These are phyloP conservation scores for Cyclina sinensis DNA, from an alignment of 1,140 invertebrate species.

Conservation along the genomic window DNA sequence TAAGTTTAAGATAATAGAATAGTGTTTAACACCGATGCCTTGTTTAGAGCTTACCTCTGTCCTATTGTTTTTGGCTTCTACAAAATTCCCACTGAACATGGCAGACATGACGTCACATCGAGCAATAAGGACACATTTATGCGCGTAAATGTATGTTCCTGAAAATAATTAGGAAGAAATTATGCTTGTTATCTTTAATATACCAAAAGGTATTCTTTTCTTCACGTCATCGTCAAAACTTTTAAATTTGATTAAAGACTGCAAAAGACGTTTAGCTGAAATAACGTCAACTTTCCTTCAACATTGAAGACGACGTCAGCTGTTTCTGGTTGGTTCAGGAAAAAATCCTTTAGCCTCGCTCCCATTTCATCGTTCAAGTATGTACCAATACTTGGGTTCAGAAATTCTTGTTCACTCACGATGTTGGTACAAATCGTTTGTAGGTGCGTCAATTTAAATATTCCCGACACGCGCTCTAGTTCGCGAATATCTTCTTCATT, in stretches of 20 bases:
- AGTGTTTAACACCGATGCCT: too few species aligned
- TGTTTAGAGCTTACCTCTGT: constrained; percentile 74
- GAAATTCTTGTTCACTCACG: constrained; percentile 81
- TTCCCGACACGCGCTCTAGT: constrained; percentile 74
- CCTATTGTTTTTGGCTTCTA: constrained; percentile 67
- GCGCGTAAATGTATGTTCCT: constrained; percentile 79
- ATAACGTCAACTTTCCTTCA: constrained; percentile 72
- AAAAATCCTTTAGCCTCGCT: constrained; percentile 81
- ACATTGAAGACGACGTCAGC: constrained; percentile 82
- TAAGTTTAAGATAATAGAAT: too few species aligned
- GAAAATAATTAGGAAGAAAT: constrained; percentile 5
- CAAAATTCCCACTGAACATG: constrained; percentile 82
- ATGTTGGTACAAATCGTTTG: constrained; percentile 81
- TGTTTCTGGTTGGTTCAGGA: constrained; percentile 77
- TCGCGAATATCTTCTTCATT: constrained; percentile 74
- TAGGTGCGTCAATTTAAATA: constrained; percentile 79
- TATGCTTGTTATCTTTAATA: too few species aligned
- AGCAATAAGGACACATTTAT: constrained; percentile 76
- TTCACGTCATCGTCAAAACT: too few species aligned
- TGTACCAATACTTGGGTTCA: constrained; percentile 85
- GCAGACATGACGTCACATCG: constrained; percentile 82
- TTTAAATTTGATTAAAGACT: too few species aligned
- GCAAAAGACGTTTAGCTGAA: too few species aligned
- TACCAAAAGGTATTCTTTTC: too few species aligned
- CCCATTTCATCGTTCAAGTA: constrained; percentile 83